Evolutionary conservation across 2,113 vertebrate genomes (phyloP).

Genomic region (Cephalopterus ornatus): DNA sequence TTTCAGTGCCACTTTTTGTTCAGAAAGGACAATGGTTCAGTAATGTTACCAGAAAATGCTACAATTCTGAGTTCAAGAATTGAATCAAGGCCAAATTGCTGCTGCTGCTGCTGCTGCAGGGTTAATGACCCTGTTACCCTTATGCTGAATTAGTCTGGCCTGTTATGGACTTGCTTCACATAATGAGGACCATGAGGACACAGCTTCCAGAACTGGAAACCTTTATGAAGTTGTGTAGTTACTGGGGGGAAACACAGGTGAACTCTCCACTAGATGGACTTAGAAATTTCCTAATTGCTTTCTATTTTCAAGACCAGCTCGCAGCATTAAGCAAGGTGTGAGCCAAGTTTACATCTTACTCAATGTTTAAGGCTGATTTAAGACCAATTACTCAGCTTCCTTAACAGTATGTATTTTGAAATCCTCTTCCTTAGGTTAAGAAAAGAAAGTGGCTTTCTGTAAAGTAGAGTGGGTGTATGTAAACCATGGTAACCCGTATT

Average conservation of each 20-base stretch:
- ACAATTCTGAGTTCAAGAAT: background rate
- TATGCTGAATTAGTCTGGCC: accelerated
- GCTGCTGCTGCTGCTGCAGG: background rate
- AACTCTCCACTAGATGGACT: background rate
- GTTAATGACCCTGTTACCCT: accelerated
- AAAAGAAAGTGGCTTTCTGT: background rate
- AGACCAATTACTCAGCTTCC: background rate
- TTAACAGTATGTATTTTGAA: background rate
- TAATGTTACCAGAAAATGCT: background rate
- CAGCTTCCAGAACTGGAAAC: background rate
- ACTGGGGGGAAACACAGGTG: background rate
- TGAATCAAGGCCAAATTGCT: background rate
- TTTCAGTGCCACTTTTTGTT: constrained; percentile 25
- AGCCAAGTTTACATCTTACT: background rate
- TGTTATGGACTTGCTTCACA: accelerated
- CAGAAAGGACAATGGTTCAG: background rate
- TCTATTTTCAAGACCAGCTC: background rate
- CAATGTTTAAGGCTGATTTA: background rate
- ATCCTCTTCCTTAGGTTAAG: background rate
- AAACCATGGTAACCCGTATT: background rate
- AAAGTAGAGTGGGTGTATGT: background rate
- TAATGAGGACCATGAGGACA: background rate
- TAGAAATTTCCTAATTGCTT: background rate
- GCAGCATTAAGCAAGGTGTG: background rate
- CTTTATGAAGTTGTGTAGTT: background rate